Percentiles rank a stretch among this genome's conserved stretches.
Evolutionary conservation across 2,888 invertebrate species (phyloP).

Genomic region (Podotricha telesiphe): DNA sequence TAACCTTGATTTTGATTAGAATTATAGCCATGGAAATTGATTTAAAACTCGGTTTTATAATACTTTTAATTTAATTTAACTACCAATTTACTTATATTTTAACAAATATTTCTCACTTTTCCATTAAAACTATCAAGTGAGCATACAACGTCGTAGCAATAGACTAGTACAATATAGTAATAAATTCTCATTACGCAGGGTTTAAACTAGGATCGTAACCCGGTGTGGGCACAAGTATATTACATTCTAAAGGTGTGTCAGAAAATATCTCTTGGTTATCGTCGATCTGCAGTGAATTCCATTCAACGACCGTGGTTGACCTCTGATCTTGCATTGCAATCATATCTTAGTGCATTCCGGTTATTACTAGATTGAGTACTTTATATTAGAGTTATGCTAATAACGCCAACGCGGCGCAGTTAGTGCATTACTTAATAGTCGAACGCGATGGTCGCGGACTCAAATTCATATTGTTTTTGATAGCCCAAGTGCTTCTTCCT

Average conservation of each 20-base stretch:
- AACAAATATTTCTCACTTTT: too few species aligned
- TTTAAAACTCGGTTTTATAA: too few species aligned
- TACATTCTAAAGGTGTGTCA: constrained; percentile 37
- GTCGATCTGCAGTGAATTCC: constrained; percentile 38
- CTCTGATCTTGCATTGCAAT: constrained; percentile 46
- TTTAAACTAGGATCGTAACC: neutral
- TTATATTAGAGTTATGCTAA: constrained; percentile 19
- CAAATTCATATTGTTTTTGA: too few species aligned
- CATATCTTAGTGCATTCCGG: constrained; percentile 40
- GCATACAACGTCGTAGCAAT: neutral
- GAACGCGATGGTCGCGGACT: neutral
- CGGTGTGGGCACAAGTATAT: constrained; percentile 2
- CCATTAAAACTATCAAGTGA: too few species aligned
- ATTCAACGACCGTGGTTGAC: constrained; percentile 43
- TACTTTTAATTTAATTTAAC: too few species aligned
- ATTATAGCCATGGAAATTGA: too few species aligned
- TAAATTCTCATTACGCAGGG: constrained; percentile 32
- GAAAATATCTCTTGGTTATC: constrained; percentile 38
- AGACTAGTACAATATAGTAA: neutral
- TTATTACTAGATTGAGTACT: constrained; percentile 30
- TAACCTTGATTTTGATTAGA: too few species aligned
- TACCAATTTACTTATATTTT: too few species aligned
- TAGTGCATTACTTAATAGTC: too few species aligned
- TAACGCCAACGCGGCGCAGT: neutral
- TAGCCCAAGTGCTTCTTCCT: too few species aligned